Evolutionary conservation across 2,113 vertebrate species (phyloP), one percentile per base, ranked within the genome.

Genomic region (Anser cygnoides): DNA sequence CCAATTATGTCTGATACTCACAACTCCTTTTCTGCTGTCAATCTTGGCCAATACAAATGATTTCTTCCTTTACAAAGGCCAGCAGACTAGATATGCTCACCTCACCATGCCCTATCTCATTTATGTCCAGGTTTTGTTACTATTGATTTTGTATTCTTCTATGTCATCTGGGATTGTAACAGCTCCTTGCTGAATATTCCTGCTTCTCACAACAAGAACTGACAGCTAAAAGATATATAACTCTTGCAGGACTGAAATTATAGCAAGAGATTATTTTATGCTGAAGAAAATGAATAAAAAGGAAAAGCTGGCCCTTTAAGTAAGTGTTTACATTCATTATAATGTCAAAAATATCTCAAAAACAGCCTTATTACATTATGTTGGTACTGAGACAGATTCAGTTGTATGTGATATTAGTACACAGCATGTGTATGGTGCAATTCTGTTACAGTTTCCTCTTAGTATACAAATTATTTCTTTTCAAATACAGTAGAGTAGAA

Each of bases 111-210:
- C 25, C 22, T 1, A 0, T 33, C 37, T 87, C 61, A 78, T 86
- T 85, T 58, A 43, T 0, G 2, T 43, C 25, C 46, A 37, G 35
- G 54, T 81, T 87, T 81, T 71, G 15, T 70, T 62, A 37, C 28
- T 84, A 63, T 75, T 75, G 68, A 78, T 86, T 87, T 86, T 87
- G 9, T 50, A 71, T 68, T 92, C n/a, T 85, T 82, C 44, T 28
- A 2, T 20, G n/a, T 23, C 23, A 87, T 29, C 35, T 63, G 5
- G 37, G 19, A 81, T 55, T 63, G 11, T 41, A 91, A 49, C 17
- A 71, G 4, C 20, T 80, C 71, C 22, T 44, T 81, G 63, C 11
- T 50, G n/a, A 71, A 67, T 39, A 74, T 65, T 29, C 22, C 43
- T 77, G 25, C 14, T 79, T 3, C 29, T 84, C 52, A 18, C 19